Conservation (phyloP, 2,113 vertebrate genomes). For the Capreolus pygargus region DNA sequence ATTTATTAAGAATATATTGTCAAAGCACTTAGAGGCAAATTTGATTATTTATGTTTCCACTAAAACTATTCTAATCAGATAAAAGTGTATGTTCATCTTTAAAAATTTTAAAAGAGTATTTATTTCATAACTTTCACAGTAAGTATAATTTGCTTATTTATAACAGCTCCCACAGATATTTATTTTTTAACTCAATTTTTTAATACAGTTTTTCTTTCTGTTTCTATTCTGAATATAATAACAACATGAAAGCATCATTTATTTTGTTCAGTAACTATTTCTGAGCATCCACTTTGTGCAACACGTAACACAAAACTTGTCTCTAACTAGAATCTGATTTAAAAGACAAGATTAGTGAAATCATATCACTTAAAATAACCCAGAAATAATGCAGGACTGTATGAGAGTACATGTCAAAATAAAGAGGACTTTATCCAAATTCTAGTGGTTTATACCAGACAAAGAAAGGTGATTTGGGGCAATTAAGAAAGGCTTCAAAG, state of each 20-base stretch:
- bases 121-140: neutral
- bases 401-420: neutral
- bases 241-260: neutral
- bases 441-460: neutral
- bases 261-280: neutral
- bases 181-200: neutral
- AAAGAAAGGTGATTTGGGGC: neutral
- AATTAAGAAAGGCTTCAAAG: neutral
- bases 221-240: neutral
- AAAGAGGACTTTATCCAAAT: neutral
- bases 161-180: neutral
- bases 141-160: neutral
- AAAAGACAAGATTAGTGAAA: neutral
- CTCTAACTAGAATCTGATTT: neutral
- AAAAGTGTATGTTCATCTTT: neutral
- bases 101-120: neutral
- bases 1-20: neutral
- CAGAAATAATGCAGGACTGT: neutral
- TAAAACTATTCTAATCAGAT: neutral
- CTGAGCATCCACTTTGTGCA: neutral
- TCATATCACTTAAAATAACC: neutral
- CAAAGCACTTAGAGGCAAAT: neutral
- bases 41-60: neutral
- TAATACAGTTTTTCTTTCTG: neutral
- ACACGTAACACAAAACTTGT: neutral